Evolutionary conservation across 2,113 vertebrate genomes (phyloP).

Genomic region (Orthonyx spaldingii): DNA sequence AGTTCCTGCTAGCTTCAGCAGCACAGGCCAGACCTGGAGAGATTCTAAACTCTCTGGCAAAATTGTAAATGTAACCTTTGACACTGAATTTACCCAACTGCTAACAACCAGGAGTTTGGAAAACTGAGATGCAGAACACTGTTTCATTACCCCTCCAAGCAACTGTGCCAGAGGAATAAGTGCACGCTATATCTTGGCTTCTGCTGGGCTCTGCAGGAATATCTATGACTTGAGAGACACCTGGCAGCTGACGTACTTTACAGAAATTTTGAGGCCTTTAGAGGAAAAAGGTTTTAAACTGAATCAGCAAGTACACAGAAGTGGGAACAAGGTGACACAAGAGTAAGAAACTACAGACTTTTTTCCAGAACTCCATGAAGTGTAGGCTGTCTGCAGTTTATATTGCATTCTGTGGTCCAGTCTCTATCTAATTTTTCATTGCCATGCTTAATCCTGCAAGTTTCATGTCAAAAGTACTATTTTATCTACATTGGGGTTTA

Average conservation of each 20-base stretch:
- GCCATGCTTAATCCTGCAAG: neutral
- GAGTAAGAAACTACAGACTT: neutral
- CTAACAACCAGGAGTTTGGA: neutral
- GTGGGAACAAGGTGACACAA: neutral
- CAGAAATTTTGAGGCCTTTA: neutral
- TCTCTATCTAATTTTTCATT: neutral
- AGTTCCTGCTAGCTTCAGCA: neutral
- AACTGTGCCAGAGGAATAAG: neutral
- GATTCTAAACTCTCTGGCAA: neutral
- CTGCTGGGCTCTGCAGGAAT: neutral
- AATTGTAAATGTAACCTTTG: neutral
- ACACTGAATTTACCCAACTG: neutral
- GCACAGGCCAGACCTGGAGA: neutral
- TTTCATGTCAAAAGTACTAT: neutral
- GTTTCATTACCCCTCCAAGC: neutral
- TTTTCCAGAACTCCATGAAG: neutral
- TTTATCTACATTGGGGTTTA: neutral
- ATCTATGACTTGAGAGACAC: neutral
- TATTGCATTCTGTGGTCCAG: neutral
- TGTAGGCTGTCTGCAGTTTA: neutral
- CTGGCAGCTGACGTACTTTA: neutral
- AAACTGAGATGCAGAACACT: neutral
- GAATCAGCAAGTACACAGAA: neutral
- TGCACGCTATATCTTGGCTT: neutral
- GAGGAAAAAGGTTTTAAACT: neutral